phyloP scores from a whole-genome alignment of 2,888 invertebrate species.

The Cordilura impudica region DNA sequence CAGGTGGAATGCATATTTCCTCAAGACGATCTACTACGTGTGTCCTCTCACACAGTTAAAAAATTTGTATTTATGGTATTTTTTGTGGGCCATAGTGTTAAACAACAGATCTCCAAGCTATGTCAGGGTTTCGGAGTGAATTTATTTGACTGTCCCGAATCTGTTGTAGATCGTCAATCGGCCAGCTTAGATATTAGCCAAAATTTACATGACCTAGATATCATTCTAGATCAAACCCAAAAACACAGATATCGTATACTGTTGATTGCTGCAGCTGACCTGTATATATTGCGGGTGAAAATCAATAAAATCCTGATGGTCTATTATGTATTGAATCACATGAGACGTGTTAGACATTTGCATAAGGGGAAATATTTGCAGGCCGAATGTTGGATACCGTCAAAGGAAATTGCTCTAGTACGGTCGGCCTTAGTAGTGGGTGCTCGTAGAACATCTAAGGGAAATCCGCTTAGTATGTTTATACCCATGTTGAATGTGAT shows the following conservation, averaged over 20 bases:
- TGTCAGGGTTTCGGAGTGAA: constrained; percentile 91
- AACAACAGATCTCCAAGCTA: constrained; percentile 87
- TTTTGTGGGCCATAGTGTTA: constrained; percentile 88
- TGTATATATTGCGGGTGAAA: constrained; percentile 85
- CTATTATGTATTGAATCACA: constrained; percentile 92
- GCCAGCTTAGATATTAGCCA: constrained; percentile 87
- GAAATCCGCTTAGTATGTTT: constrained; percentile 78
- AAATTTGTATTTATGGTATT: constrained; percentile 91
- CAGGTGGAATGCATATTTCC: constrained; percentile 93
- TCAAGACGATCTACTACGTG: constrained; percentile 81
- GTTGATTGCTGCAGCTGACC: constrained; percentile 58
- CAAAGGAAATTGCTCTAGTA: constrained; percentile 83
- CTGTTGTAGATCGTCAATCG: constrained; percentile 83
- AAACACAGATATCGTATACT: constrained; percentile 87
- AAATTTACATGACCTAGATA: constrained; percentile 85
- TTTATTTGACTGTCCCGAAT: constrained; percentile 90
- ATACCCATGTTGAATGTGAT: constrained; percentile 91
- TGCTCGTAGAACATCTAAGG: constrained; percentile 88
- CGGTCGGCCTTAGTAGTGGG: constrained; percentile 87
- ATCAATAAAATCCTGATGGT: constrained; percentile 91
- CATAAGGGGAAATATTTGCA: constrained; percentile 86
- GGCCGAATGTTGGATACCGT: constrained; percentile 92
- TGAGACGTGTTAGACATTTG: constrained; percentile 87
- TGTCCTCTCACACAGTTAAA: constrained; percentile 15
- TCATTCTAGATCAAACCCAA: constrained; percentile 86